phyloP scores from a whole-genome alignment of 2,113 vertebrate species.

The Bufo gargarizans region DNA sequence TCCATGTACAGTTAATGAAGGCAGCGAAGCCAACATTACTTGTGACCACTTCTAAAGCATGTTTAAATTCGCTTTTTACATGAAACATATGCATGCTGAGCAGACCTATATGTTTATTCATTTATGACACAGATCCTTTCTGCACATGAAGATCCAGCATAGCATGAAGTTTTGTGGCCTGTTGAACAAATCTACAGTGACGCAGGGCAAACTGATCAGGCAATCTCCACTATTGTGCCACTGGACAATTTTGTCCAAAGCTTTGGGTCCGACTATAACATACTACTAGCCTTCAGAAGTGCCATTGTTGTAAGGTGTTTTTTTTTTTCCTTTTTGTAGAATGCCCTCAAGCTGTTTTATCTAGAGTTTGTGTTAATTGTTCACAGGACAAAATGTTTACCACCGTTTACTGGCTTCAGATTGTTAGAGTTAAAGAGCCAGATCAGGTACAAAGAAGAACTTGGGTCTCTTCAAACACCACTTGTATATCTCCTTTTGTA shows the following conservation, averaged over 20 bases:
- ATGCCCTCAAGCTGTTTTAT: constrained; percentile 70
- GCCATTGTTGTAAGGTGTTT: constrained; percentile 79
- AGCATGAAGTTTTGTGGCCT: constrained; percentile 72
- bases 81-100: constrained; percentile 72
- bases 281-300: constrained; percentile 75
- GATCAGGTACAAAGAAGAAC: constrained; percentile 46
- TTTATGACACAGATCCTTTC: constrained; percentile 36
- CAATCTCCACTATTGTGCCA: constrained; percentile 70
- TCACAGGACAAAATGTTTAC: constrained; percentile 67
- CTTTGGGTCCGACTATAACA: constrained; percentile 70
- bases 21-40: constrained; percentile 70
- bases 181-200: constrained; percentile 62
- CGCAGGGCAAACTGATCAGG: constrained; percentile 72
- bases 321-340: constrained; percentile 66
- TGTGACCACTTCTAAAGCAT: constrained; percentile 76
- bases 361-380: constrained; percentile 83
- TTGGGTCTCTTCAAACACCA: constrained; percentile 41
- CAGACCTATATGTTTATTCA: constrained; percentile 71
- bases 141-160: constrained; percentile 14
- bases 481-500: constrained; percentile 48
- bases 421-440: constrained; percentile 35
- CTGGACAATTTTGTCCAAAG: constrained; percentile 70
- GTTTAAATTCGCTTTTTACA: constrained; percentile 74
- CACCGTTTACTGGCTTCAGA: constrained; percentile 22
- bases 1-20: constrained; percentile 74